Evolutionary conservation across 2,888 invertebrate genomes (phyloP), one percentile per base, ranked within the genome.

Genomic region (Lasiommata megera): DNA sequence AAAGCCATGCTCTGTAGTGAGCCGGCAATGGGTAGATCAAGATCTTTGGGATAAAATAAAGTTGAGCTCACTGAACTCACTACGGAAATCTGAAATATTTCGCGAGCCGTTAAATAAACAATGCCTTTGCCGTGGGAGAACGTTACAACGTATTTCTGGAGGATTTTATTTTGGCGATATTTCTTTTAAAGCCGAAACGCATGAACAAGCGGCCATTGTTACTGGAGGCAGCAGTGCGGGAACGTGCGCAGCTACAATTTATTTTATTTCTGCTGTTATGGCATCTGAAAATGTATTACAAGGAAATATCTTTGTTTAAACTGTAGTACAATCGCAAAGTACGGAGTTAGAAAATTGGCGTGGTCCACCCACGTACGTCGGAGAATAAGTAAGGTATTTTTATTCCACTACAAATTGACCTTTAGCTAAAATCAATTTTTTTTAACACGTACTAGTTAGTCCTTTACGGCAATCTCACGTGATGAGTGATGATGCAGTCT

Each of bases 141-240:
- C 14, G 41, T 41, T 18, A 43, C 52, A 43, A 43, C 31, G 31
- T 52, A 52, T 52, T 52, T 57, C 46, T 54, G 50, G 41, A 54
- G 57, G 58, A 56, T 61, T 57, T 57, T 57, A 61, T 61, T 56
- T 57, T 57, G 57, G 54, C 47, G 44, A 61, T 57, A 57, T 61
- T 57, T 61, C 60, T 61, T 57, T 61, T 50, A 51, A 59, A 52
- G 51, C 52, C 52, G 41, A 52, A 61, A 58, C 62, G 62, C 60
- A 61, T 57, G 63, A 60, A 57, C 61, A 54, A 59, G 40, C 57
- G 37, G 48, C 55, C 61, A 64, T 64, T 62, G 64, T 64, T 62
- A 64, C 62, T 62, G 58, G 46, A 51, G 46, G 55, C 61, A 64
- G 60, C 47, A 55, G 43, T 29, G 56, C 44, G 51, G 44, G 43